Conservation (phyloP, 2,888 invertebrate species). For the Oligia fasciuncula region DNA sequence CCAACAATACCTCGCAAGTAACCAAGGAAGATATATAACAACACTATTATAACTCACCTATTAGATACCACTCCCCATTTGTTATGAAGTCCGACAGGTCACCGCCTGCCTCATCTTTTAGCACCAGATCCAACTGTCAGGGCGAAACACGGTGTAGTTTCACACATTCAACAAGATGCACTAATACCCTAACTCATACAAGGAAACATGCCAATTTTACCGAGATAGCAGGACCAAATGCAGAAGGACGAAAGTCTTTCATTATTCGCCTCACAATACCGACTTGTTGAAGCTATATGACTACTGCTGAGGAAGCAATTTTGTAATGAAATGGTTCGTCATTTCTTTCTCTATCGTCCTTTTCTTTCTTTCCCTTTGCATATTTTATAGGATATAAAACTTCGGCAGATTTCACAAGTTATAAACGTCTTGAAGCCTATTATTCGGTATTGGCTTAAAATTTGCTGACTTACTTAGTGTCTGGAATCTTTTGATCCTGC, state of each 20-base stretch:
- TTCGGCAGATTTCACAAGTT: slow-evolving; percentile 46
- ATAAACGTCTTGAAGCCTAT: slow-evolving; percentile 43
- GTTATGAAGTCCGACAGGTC: slow-evolving; percentile 99
- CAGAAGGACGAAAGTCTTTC: background rate
- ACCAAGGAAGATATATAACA: background rate
- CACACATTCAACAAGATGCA: slow-evolving; percentile 68
- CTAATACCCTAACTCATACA: slow-evolving; percentile 53
- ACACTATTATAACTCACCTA: slow-evolving; percentile 92
- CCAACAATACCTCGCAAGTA: slow-evolving; percentile 2
- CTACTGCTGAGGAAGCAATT: slow-evolving; percentile 52
- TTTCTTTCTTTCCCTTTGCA: slow-evolving; percentile 31
- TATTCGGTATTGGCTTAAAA: slow-evolving; percentile 41
- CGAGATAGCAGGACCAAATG: slow-evolving; percentile 56
- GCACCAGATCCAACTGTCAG: slow-evolving; percentile 97
- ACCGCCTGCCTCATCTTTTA: slow-evolving; percentile 97
- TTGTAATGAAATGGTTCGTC: slow-evolving; percentile 54
- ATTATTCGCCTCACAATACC: slow-evolving; percentile 35
- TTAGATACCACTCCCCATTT: slow-evolving; percentile 99
- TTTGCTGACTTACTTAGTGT: slow-evolving; percentile 24
- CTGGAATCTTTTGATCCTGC: slow-evolving; percentile 45
- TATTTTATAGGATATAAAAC: slow-evolving; percentile 54
- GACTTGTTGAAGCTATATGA: slow-evolving; percentile 51
- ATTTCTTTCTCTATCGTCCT: slow-evolving; percentile 36
- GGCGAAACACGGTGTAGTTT: slow-evolving; percentile 71
- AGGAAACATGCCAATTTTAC: slow-evolving; percentile 57